Evolutionary conservation across 2,888 invertebrate genomes (phyloP), one percentile per base, ranked within the genome.

Genomic region (Helobdella robusta): DNA sequence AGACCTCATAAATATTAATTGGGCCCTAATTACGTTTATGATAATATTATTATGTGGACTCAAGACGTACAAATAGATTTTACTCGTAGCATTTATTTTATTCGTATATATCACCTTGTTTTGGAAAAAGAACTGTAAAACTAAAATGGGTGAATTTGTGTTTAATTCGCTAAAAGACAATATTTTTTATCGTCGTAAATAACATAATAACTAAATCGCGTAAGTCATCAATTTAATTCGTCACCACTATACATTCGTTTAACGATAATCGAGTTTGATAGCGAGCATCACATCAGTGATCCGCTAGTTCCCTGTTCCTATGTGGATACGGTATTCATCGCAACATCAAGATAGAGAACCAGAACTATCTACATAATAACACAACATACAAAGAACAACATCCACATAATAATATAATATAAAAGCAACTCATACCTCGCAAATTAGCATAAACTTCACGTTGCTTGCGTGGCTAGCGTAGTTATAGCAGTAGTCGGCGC

Each of bases 401-500:
- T 20, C 44, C 8, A 20, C n/a, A 60, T 28, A 11, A 23, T 25
- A 8, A 58, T 56, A 64, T 23, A 3, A 46, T 35, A 64, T 56
- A 40, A 61, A 20, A 54, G 15, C 32, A n/a, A 15, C 15, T 20
- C 73, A 72, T 70, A 82, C 82, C 76, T 83, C 81, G 73, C 82
- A 82, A 2, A 83, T 73, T 28, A 83, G 72, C 74, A 81, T 80
- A 72, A 77, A 80, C 62, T 78, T 79, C n/a, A 73, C 67, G 50
- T 48, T 46, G 30, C 62, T 25, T 23, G 74, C 70, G 69, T 73
- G 73, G 15, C 72, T 69, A 34, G 73, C 73, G 60, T 74, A 73
- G 62, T 75, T 75, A 66, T 75, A 71, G 62, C 80, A 78, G 72
- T 81, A 81, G 58, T 71, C 72, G 25, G 71, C 68, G 71, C 81